A percentile compares a stretch with the other conserved stretches of the same genome.
Evolutionary conservation across 2,888 invertebrate species (phyloP).

Genomic region (Lampropteryx suffumata): DNA sequence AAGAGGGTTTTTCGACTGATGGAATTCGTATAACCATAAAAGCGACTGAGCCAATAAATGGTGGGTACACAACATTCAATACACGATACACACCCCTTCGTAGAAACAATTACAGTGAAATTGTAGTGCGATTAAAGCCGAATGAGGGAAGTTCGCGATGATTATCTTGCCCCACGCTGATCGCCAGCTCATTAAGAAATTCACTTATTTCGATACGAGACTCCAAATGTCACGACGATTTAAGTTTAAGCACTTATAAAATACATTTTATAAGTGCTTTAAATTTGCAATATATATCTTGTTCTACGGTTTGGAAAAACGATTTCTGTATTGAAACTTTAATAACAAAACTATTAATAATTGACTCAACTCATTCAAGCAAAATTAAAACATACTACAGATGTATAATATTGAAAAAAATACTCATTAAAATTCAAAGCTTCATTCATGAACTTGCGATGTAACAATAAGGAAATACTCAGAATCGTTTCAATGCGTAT

Average conservation of each 20-base stretch:
- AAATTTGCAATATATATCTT: conserved; percentile 9
- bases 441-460: conserved; percentile 69
- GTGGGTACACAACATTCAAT: conserved; percentile 7
- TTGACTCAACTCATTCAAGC: not conserved
- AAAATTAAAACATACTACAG: not conserved
- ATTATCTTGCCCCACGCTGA: conserved; percentile 46
- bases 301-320: not conserved
- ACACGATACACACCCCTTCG: conserved; percentile 37
- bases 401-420: not conserved
- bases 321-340: not conserved
- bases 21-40: no score
- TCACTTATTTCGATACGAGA: conserved; percentile 28
- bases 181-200: conserved; percentile 37
- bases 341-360: conserved; percentile 4
- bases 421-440: conserved; percentile 62
- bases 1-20: no score
- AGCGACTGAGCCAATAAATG: not conserved
- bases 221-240: conserved; percentile 28
- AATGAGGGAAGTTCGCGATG: conserved; percentile 41
- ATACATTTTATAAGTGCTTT: conserved; percentile 4
- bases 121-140: conserved; percentile 40
- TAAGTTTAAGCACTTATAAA: no score
- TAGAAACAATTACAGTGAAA: conserved; percentile 49
- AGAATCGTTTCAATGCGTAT: conserved; percentile 65
- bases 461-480: conserved; percentile 78